Evolutionary conservation across 2,888 invertebrate genomes (phyloP), one percentile per base, ranked within the genome.

Genomic region (Nipponacmea schrenckii): DNA sequence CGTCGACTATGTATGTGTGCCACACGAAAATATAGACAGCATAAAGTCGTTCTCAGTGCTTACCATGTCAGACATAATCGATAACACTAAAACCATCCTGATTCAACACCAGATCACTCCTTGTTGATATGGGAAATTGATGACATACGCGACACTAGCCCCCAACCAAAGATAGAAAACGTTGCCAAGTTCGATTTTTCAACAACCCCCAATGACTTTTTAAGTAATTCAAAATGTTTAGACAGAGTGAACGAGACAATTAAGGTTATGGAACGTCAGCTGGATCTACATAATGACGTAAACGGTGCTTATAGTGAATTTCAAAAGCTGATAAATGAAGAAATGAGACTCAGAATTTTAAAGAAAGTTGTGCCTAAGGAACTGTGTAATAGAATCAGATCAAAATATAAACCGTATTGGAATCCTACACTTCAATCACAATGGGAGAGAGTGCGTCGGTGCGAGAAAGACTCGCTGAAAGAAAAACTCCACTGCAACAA

Each of bases 1-100:
- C 24, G 56, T 56, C 24, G 56, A 56, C 24, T 56, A 56, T 56
- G 56, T 56, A 56, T 56, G 56, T 56, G 24, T 24, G 24, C 56
- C 56, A 10, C 56, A 56, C 12, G 56, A 24, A 56, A 56, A 56
- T 56, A 1, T n/a, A 24, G 56, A 56, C 8, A n/a, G 56, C 12
- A 24, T 56, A 56, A 56, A 56, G 24, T 20, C 56, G 24, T 56
- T 56, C 24, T 56, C 56, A n/a, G 56, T 56, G n/a, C 56, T 56
- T 12, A 56, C 7, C n/a, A 56, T 56, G 56, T 56, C 56, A 20
- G 56, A 56, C 12, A 24, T 56, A 20, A 56, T 56, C n/a, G 56
- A 56, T 24, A 2, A 56, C n/a, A n/a, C 12, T 10, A 56, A 56
- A 20, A 20, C n/a, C 56, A 56, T 24, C 56, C 56, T 20, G 56